Base-by-base conservation (phyloP, 2,797 vertebrate species). In the Heliangelus exortis region DNA sequence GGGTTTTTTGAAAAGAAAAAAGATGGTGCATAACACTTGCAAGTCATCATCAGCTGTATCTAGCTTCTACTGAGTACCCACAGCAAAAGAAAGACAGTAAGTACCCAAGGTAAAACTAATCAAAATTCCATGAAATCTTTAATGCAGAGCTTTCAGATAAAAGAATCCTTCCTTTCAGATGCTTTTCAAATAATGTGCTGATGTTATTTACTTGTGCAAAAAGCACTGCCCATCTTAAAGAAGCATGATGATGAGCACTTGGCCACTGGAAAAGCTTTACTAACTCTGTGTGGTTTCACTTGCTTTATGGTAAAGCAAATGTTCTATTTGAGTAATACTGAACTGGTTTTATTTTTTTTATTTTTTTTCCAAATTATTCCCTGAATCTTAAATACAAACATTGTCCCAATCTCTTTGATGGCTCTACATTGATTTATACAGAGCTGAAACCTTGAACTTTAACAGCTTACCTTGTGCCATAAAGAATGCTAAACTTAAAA, bases 401-500 rank as follows among this genome's bases (percentile, higher is more conserved):
- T 15, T 81, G 48, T n/a, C 53, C 53, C 59, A 61, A 1, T 39
- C 36, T 62, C 31, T 94, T 39, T 76, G 71, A 88, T 19, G 31
- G 69, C 65, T 84, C 59, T 76, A 53, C 19, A 14, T 13, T 43
- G 80, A 86, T 78, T 92, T 81, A 82, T 51, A 57, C 28, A 75
- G 41, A 90, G 48, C 15, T 63, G 73, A 91, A 91, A 90, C 63
- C 74, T 90, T 73, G 80, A 90, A 69, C 45, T 88, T 96, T 74
- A 79, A 84, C 31, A 65, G 74, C 43, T 93, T 51, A 93, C 36
- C 18, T 50, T 84, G 61, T 74, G 59, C 50, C 54, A 87, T 86
- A 92, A 94, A 94, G 85, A 92, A 69, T 82, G 67, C 15, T 50
- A 84, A 77, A 86, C 50, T 91, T 87, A 67, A 81, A 93, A 90